Evolutionary conservation across 2,888 invertebrate species (phyloP), one percentile per base, ranked within the genome.

Genomic region (Melolontha melolontha): DNA sequence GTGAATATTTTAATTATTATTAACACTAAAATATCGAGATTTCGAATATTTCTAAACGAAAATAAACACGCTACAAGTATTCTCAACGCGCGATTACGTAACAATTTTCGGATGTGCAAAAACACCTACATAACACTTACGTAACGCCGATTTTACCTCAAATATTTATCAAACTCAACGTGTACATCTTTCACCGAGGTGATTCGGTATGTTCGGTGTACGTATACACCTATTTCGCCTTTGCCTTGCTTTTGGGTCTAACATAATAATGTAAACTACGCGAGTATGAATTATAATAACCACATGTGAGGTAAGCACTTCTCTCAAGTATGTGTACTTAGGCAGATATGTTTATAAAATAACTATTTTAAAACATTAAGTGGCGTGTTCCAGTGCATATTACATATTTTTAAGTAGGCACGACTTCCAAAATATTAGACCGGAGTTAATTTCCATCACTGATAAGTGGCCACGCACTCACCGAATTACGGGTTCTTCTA

Each of bases 281-380:
- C 66, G 54, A 54, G 71, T 69, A 71, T 75, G 75, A 75, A 75
- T 75, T 75, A 75, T 74, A 75, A 75, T 75, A 75, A 75, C 74
- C 75, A 75, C 74, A 72, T 75, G 75, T 73, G 73, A 74, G 74
- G 72, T 73, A 72, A 71, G 74, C 75, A 75, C 75, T 75, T 75
- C 72, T 69, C 73, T 75, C 75, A 75, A 75, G 75, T 75, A 70
- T 73, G 71, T 72, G 72, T 75, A 75, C 76, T 75, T 76, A 75
- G 70, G 72, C 73, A 75, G 76, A 76, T 76, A 76, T 76, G 76
- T 76, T 76, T 76, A 74, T 76, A 74, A 76, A 75, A 75, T 73
- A 75, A 76, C 75, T 76, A 75, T 75, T 75, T 75, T 76, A 74
- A 75, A 76, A 74, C 74, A 72, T 72, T 75, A 76, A 76, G 76